Conservation (phyloP, 2,888 invertebrate genomes). For the Siphlonurus alternatus region DNA sequence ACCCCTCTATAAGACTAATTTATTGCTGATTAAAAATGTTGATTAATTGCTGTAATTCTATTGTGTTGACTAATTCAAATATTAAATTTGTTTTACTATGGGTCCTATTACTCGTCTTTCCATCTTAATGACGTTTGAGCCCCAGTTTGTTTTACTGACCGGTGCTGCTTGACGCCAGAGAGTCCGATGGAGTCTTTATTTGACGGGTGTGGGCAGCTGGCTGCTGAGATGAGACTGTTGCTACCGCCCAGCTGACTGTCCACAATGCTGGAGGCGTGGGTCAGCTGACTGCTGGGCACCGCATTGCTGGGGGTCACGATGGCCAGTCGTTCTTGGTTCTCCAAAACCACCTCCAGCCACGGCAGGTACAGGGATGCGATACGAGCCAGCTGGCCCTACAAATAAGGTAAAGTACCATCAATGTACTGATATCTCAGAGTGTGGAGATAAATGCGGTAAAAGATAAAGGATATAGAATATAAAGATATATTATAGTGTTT, state of each 20-base stretch:
- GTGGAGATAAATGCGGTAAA: too few species aligned
- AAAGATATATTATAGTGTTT: too few species aligned
- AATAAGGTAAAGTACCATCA: constrained; percentile 6
- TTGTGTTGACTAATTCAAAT: too few species aligned
- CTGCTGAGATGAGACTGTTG: not conserved
- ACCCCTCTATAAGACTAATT: too few species aligned
- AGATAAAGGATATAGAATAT: too few species aligned
- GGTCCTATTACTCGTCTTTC: too few species aligned
- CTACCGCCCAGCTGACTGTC: not conserved
- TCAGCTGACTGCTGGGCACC: constrained; percentile 25
- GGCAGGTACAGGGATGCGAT: constrained; percentile 85
- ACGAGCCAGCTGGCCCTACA: constrained; percentile 54
- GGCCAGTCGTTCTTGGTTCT: constrained; percentile 62
- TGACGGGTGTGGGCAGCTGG: constrained; percentile 1
- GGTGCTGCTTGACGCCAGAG: not conserved
- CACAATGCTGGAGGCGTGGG: constrained; percentile 17
- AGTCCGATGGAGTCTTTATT: not conserved
- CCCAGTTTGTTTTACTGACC: too few species aligned
- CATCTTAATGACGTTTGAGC: too few species aligned
- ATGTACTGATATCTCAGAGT: constrained; percentile 3
- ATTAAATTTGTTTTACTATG: too few species aligned
- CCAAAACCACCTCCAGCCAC: constrained; percentile 73
- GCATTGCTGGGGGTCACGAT: constrained; percentile 26
- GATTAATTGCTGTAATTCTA: too few species aligned
- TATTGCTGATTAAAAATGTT: too few species aligned